Conservation (phyloP, 2,888 invertebrate species). For the Adela reaumurella region DNA sequence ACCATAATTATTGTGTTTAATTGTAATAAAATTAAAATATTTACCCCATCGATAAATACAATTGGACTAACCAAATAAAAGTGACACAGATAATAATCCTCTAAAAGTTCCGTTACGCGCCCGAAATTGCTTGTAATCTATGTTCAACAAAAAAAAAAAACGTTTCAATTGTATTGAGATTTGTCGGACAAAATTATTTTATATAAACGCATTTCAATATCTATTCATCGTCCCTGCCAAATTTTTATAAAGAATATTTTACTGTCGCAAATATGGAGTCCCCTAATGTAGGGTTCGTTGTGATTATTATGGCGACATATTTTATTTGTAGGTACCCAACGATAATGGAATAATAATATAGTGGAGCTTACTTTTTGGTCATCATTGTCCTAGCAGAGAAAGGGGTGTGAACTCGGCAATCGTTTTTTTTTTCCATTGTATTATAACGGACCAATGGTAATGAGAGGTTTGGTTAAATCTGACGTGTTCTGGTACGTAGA, state of each 20-base stretch:
- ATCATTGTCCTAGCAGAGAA: constrained; percentile 44
- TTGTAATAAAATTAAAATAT: no score
- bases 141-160: no score
- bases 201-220: constrained; percentile 54
- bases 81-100: no score
- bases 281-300: neutral
- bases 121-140: no score
- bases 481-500: constrained; percentile 29
- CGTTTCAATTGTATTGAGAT: constrained; percentile 37
- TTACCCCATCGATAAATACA: no score
- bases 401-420: constrained; percentile 54
- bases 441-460: constrained; percentile 48
- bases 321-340: constrained; percentile 51
- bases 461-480: constrained; percentile 46
- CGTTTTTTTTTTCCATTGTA: constrained; percentile 46
- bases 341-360: constrained; percentile 57
- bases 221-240: constrained; percentile 2
- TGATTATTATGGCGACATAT: constrained; percentile 31
- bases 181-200: constrained; percentile 56
- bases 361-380: constrained; percentile 56
- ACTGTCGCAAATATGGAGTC: neutral
- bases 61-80: no score
- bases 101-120: no score
- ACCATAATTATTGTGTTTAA: no score
- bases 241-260: constrained; percentile 8